A percentile compares a stretch with the other conserved stretches of the same genome.
Conservation (phyloP, 2,888 invertebrate genomes). For the Oasisia sp. region DNA sequence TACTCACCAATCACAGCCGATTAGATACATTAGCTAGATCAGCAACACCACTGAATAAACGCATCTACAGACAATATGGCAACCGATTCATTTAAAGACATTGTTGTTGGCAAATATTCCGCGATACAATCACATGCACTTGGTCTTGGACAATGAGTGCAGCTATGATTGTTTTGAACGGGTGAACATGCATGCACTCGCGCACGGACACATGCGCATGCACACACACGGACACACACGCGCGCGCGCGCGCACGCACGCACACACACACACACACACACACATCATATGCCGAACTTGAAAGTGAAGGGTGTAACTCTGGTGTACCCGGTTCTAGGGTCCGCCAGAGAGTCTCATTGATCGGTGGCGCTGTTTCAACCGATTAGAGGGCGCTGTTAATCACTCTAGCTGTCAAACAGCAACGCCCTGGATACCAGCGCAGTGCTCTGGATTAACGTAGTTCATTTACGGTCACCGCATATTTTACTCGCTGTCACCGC, state of each 20-base stretch:
- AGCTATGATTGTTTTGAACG: background rate
- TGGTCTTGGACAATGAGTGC: background rate
- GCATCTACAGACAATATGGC: background rate
- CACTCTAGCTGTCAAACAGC: background rate
- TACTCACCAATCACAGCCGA: background rate
- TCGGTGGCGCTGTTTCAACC: background rate
- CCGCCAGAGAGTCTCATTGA: background rate
- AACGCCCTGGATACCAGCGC: background rate
- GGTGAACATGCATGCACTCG: background rate
- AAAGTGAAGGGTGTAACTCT: background rate
- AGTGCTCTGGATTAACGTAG: background rate
- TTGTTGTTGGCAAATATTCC: background rate
- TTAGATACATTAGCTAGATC: background rate
- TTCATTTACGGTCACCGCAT: background rate
- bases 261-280: too few relatives aligned
- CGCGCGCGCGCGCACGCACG: too few relatives aligned
- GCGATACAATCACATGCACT: background rate
- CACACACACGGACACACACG: too few relatives aligned
- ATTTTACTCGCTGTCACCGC: background rate
- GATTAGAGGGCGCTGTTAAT: background rate
- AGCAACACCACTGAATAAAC: background rate
- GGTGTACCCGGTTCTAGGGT: background rate
- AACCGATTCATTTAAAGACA: background rate
- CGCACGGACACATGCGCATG: too few relatives aligned
- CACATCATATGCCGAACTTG: background rate